A percentile compares a stretch with the other conserved stretches of the same genome.
Evolutionary conservation across 2,113 vertebrate genomes (phyloP).

Genomic region (Siphamia tubifer): DNA sequence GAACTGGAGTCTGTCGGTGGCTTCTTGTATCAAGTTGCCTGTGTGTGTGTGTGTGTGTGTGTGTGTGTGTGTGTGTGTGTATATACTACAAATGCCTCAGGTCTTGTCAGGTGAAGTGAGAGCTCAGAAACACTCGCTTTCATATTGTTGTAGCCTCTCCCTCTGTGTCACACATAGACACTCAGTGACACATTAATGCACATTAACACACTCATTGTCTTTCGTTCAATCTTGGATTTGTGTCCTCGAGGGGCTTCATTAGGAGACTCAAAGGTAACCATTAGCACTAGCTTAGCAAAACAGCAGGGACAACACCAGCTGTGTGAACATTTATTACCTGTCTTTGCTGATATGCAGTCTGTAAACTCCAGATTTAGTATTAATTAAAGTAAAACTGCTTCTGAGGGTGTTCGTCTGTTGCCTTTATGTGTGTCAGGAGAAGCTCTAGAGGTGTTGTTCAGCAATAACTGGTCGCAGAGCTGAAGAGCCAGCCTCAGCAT

Average conservation of each 20-base stretch:
- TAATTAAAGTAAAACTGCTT: not conserved
- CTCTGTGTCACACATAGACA: not conserved
- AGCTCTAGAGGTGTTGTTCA: not conserved
- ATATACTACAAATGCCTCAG: not conserved
- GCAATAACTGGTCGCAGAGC: not conserved
- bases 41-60: not conserved
- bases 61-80: not conserved
- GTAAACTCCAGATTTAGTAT: not conserved
- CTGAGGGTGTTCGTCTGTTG: not conserved
- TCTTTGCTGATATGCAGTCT: not conserved
- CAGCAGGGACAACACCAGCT: conserved; percentile 26
- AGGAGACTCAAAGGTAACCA: conserved; percentile 20
- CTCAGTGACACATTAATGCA: not conserved
- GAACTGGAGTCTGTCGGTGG: conserved; percentile 9
- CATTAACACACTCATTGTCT: not conserved
- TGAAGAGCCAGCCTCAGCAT: conserved; percentile 24
- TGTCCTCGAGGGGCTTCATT: conserved; percentile 27
- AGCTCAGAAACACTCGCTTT: too few species aligned
- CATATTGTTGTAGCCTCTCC: too few species aligned
- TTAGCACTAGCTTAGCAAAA: conserved; percentile 21
- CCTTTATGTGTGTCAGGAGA: not conserved
- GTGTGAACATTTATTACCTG: conserved; percentile 5
- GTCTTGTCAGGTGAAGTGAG: not conserved
- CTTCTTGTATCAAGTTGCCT: conserved; percentile 6
- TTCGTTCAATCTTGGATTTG: not conserved